These are phyloP conservation scores for Phenganax subtilis DNA, from an alignment of 92 coral and sea anemone species.

Conservation along the genomic window DNA sequence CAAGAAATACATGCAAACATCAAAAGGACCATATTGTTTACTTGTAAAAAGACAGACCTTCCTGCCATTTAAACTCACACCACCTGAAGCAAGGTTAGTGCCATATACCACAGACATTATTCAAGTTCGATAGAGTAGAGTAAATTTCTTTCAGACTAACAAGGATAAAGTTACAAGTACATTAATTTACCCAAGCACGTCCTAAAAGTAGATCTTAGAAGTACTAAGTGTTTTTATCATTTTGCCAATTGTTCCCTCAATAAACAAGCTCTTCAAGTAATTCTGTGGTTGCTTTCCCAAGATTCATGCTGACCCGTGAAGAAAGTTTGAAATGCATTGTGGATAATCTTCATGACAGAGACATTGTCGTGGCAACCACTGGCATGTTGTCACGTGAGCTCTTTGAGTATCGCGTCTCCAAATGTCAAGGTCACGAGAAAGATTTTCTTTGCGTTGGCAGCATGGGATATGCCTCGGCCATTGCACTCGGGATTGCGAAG, in stretches of 20 bases:
- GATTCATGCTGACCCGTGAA: slow-evolving; percentile 83
- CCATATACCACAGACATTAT: too few relatives aligned
- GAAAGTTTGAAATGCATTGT: slow-evolving; percentile 69
- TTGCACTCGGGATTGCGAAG: slow-evolving; percentile 93
- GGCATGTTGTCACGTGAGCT: slow-evolving; percentile 99
- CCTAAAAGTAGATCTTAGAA: background rate
- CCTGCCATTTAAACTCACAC: slow-evolving; percentile 72
- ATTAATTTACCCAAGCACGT: background rate
- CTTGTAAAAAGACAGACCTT: slow-evolving; percentile 88
- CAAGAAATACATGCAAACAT: slow-evolving; percentile 93
- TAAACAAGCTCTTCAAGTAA: too few relatives aligned
- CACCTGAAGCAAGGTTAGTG: slow-evolving; percentile 60
- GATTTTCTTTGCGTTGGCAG: slow-evolving; percentile 94
- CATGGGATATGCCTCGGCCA: slow-evolving; percentile 96
- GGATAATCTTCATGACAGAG: slow-evolving; percentile 78
- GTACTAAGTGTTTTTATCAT: background rate
- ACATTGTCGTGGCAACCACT: slow-evolving; percentile 92
- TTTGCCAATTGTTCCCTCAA: background rate
- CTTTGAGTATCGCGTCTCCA: slow-evolving; percentile 85
- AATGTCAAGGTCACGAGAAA: slow-evolving; percentile 95
- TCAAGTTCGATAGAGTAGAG: too few relatives aligned
- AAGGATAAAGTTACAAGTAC: too few relatives aligned
- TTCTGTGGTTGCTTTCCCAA: too few relatives aligned
- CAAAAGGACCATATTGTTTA: slow-evolving; percentile 93
- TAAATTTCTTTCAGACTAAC: too few relatives aligned